phyloP scores from a whole-genome alignment of 2,888 invertebrate genomes.

The Drosophila lacicola region DNA sequence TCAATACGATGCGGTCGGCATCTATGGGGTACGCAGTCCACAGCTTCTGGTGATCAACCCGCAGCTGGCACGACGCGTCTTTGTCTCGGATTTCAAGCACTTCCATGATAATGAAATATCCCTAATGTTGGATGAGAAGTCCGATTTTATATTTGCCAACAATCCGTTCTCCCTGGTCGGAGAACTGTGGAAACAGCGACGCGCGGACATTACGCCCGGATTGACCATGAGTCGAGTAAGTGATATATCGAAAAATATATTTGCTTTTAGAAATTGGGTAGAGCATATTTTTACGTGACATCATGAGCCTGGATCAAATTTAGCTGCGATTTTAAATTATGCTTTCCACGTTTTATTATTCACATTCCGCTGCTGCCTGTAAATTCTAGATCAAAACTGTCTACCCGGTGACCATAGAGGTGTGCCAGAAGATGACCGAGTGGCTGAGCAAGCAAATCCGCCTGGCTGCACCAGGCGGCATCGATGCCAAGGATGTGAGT shows the following conservation, averaged over 20 bases:
- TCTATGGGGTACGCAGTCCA: constrained; percentile 82
- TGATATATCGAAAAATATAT: background rate
- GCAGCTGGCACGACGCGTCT: constrained; percentile 80
- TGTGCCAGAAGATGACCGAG: constrained; percentile 83
- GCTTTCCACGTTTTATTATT: too few species aligned
- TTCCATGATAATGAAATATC: constrained; percentile 82
- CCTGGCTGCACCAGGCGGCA: constrained; percentile 73
- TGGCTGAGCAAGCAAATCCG: constrained; percentile 82
- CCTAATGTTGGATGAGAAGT: constrained; percentile 79
- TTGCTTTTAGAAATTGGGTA: background rate
- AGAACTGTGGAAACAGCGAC: constrained; percentile 85
- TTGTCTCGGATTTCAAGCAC: constrained; percentile 84
- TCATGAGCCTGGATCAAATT: too few species aligned
- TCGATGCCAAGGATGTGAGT: constrained; percentile 85
- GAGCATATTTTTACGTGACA: too few species aligned
- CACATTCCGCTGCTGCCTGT: too few species aligned
- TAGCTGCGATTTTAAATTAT: too few species aligned
- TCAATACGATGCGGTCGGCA: constrained; percentile 83
- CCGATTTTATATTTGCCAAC: constrained; percentile 85
- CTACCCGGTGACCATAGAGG: constrained; percentile 85
- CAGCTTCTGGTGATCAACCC: constrained; percentile 83
- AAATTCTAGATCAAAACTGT: constrained; percentile 84
- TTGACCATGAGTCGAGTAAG: constrained; percentile 86
- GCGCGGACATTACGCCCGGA: constrained; percentile 86
- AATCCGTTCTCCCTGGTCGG: constrained; percentile 86